phyloP scores from a whole-genome alignment of 92 coral and sea anemone species.

The Siderastrea radians region DNA sequence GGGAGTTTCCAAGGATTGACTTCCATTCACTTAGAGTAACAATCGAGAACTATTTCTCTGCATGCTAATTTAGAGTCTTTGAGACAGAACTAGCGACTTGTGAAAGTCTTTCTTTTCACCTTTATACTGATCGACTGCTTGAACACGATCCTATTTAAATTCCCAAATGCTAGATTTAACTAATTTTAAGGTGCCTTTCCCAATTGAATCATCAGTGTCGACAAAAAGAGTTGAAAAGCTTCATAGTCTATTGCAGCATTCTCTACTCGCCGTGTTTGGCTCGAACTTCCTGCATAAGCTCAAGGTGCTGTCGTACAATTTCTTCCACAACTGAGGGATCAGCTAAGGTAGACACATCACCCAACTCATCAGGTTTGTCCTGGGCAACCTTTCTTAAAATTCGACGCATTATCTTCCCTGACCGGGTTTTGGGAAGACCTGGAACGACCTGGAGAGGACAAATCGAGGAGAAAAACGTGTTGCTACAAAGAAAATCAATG shows the following conservation, averaged over 20 bases:
- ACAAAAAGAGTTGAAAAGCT: background rate
- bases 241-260: background rate
- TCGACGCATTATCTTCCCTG: slow-evolving; percentile 99
- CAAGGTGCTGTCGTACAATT: slow-evolving; percentile 84
- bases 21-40: too few relatives aligned
- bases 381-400: slow-evolving; percentile 97
- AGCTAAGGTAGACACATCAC: slow-evolving; percentile 95
- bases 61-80: too few relatives aligned
- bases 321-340: slow-evolving; percentile 96
- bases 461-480: background rate
- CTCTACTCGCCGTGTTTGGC: slow-evolving; percentile 16
- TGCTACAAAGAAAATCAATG: background rate
- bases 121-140: too few relatives aligned
- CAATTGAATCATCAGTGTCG: background rate
- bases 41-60: too few relatives aligned
- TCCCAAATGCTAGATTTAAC: background rate
- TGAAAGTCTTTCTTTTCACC: too few relatives aligned
- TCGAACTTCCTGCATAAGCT: slow-evolving; percentile 29
- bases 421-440: slow-evolving; percentile 97
- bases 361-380: slow-evolving; percentile 91
- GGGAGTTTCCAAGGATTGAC: too few relatives aligned
- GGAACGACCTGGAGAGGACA: slow-evolving; percentile 82
- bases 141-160: too few relatives aligned
- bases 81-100: too few relatives aligned
- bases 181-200: background rate